A percentile compares a stretch with the other conserved stretches of the same genome.
Evolutionary conservation across 92 coral and sea anemone genomes (phyloP).

Genomic region (Ricordea florida): DNA sequence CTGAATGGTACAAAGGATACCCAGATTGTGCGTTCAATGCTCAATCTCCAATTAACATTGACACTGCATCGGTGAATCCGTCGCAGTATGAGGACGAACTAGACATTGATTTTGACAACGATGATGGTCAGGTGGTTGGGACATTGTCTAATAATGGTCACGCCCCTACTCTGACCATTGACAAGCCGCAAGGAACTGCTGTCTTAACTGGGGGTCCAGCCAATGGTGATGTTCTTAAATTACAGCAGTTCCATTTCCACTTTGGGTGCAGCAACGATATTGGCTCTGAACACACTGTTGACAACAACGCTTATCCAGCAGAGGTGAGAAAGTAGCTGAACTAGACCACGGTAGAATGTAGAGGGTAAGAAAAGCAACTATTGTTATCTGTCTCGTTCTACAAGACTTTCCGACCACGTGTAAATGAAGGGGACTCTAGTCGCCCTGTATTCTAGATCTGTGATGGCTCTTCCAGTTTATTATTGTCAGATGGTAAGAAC

Average conservation of each 20-base stretch:
- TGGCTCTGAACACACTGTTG: conserved; percentile 77
- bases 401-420: background rate
- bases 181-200: background rate
- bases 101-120: background rate
- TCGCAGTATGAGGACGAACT: background rate
- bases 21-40: conserved; percentile 28
- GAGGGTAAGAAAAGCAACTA: background rate
- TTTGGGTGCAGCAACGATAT: conserved; percentile 60
- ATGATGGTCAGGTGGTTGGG: conserved; percentile 29
- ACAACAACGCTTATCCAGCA: conserved; percentile 43
- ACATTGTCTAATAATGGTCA: conserved; percentile 64
- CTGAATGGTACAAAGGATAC: conserved; percentile 64
- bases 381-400: background rate
- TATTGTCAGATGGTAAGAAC: too few relatives aligned
- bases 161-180: conserved; percentile 53
- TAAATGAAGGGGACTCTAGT: too few relatives aligned
- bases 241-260: conserved; percentile 75
- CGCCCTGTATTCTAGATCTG: too few relatives aligned
- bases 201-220: conserved; percentile 41
- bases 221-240: conserved; percentile 14
- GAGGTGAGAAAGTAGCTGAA: conserved; percentile 39
- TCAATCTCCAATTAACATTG: conserved; percentile 76
- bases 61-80: background rate
- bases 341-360: background rate
- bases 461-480: too few relatives aligned